Evolutionary conservation across 1,140 invertebrate genomes (phyloP).

Genomic region (Pseudomyrmex flavicornis): DNA sequence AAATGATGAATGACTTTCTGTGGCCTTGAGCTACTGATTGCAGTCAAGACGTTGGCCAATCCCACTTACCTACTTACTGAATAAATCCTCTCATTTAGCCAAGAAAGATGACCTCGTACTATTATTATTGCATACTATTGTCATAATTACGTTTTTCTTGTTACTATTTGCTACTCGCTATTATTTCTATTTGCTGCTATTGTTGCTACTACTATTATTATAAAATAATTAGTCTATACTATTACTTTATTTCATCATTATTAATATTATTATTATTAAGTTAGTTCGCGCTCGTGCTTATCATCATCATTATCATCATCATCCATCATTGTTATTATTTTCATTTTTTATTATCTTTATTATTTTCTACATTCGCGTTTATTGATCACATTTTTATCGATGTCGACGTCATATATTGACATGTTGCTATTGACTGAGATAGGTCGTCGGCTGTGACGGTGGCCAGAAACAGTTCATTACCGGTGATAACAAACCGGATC

Average conservation of each 20-base stretch:
- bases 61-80: conserved; percentile 54
- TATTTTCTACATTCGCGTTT: conserved; percentile 37
- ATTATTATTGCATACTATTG: conserved; percentile 71
- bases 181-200: conserved; percentile 54
- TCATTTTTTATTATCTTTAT: conserved; percentile 27
- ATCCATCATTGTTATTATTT: conserved; percentile 37
- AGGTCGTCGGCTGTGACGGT: conserved; percentile 3
- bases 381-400: conserved; percentile 55
- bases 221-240: conserved; percentile 52
- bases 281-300: conserved; percentile 6
- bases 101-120: conserved; percentile 56
- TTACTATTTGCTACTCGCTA: conserved; percentile 54
- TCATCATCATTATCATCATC: conserved; percentile 37
- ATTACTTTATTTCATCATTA: conserved; percentile 69
- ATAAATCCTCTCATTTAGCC: conserved; percentile 51
- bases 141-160: conserved; percentile 70
- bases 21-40: conserved; percentile 37
- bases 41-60: conserved; percentile 54
- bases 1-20: conserved; percentile 31
- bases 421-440: conserved; percentile 62
- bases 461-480: conserved; percentile 45
- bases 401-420: conserved; percentile 57
- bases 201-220: conserved; percentile 59
- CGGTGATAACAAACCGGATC: conserved; percentile 31
- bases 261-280: conserved; percentile 63